A percentile compares a stretch with the other conserved stretches of the same genome.
Evolutionary conservation across 2,113 vertebrate species (phyloP).

Genomic region (Mirza zaza): DNA sequence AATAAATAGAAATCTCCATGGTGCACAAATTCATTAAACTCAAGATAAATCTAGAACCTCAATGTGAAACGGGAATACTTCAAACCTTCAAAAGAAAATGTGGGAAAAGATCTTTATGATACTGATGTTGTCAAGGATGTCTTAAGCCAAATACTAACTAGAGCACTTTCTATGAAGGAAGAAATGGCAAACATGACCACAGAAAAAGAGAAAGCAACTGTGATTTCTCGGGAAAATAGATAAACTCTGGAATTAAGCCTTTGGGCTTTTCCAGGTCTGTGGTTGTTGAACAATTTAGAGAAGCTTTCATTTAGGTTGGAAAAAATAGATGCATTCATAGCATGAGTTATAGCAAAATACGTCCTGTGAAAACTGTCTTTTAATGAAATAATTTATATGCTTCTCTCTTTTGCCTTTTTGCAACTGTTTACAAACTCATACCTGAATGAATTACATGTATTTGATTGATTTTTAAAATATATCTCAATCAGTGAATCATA

Average conservation of each 20-base stretch:
- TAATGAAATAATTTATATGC: not conserved
- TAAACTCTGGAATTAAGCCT: not conserved
- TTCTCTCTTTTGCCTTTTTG: not conserved
- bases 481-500: not conserved
- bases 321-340: not conserved
- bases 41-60: too few species aligned
- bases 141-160: not conserved
- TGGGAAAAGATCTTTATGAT: not conserved
- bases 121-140: too few species aligned
- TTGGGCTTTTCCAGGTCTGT: not conserved
- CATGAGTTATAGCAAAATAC: too few species aligned
- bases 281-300: not conserved
- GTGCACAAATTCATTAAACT: not conserved
- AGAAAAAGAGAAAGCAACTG: not conserved
- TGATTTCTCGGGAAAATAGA: not conserved
- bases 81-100: not conserved
- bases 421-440: not conserved
- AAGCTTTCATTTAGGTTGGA: not conserved
- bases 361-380: not conserved
- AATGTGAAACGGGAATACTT: not conserved
- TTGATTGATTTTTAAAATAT: not conserved
- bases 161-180: not conserved
- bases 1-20: not conserved
- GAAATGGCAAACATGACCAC: rapidly evolving
- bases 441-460: not conserved